phyloP scores from a whole-genome alignment of 2,888 invertebrate species.

The Entomobrya multifasciata region DNA sequence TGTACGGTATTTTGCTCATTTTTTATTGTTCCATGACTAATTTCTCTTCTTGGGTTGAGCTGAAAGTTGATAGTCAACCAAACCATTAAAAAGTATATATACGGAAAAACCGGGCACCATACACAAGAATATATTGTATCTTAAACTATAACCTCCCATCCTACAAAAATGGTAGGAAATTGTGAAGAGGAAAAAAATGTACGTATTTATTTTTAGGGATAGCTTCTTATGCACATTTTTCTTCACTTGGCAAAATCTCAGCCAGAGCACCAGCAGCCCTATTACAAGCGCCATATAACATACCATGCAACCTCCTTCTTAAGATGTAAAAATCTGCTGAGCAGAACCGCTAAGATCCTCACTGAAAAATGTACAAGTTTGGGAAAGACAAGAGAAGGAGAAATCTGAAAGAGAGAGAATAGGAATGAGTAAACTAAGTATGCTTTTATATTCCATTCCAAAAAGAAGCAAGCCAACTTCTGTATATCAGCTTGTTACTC shows the following conservation, averaged over 20 bases:
- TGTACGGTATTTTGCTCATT: background rate
- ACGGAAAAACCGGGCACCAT: conserved; percentile 15
- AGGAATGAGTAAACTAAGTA: conserved; percentile 32
- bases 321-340: conserved; percentile 28
- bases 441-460: too few species aligned
- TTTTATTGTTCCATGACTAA: conserved; percentile 56
- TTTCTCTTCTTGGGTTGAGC: too few species aligned
- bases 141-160: background rate
- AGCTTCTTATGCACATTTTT: too few species aligned
- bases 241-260: conserved; percentile 48
- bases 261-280: background rate
- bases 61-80: background rate
- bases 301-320: conserved; percentile 34
- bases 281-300: background rate
- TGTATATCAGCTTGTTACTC: too few species aligned
- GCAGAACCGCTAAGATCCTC: background rate
- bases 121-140: too few species aligned
- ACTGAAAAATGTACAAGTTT: conserved; percentile 52
- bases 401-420: background rate
- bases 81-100: background rate
- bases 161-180: conserved; percentile 53
- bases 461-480: too few species aligned
- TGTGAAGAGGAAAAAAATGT: too few species aligned
- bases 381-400: conserved; percentile 43
- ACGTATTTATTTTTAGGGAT: conserved; percentile 42